Conservation (phyloP, 2,113 vertebrate species). For the Malurus melanocephalus region DNA sequence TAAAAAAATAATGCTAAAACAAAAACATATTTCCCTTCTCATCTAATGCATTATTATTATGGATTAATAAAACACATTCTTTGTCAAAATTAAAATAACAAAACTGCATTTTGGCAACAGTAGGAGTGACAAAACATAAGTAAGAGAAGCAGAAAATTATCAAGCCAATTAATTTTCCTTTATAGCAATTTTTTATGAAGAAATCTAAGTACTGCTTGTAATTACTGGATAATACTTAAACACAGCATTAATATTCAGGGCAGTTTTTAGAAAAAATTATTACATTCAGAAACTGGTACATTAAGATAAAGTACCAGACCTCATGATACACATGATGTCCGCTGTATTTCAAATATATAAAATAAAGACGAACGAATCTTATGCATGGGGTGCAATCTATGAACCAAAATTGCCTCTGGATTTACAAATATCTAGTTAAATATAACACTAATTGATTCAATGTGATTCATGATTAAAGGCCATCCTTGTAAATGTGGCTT, state of each 20-base stretch:
- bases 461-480: neutral
- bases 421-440: conserved; percentile 20
- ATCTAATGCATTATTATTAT: neutral
- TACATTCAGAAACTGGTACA: neutral
- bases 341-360: neutral
- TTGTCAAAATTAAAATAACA: neutral
- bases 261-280: neutral
- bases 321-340: neutral
- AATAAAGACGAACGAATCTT: neutral
- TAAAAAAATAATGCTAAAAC: neutral
- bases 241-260: neutral
- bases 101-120: neutral
- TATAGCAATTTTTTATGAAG: neutral
- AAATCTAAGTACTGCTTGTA: neutral
- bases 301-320: neutral
- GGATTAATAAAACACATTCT: neutral
- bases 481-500: neutral
- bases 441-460: neutral
- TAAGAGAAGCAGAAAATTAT: neutral
- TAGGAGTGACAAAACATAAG: neutral
- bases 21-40: neutral
- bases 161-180: neutral
- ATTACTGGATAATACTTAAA: neutral
- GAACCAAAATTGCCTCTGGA: neutral
- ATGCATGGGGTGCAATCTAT: neutral